Evolutionary conservation across 2,113 vertebrate genomes (phyloP).

Genomic region (Hymenochirus boettgeri): DNA sequence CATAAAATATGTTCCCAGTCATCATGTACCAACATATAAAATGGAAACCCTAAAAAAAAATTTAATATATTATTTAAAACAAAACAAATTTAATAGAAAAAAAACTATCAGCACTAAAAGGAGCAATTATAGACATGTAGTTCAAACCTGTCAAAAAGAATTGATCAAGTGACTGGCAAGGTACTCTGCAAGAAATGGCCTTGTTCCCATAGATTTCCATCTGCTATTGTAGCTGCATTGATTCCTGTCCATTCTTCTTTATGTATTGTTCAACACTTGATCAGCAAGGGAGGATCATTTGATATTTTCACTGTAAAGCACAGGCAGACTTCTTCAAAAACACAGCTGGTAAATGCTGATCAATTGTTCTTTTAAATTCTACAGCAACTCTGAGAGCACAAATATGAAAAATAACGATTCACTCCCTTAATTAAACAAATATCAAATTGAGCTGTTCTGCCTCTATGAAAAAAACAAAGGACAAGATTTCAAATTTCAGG

Average conservation of each 20-base stretch:
- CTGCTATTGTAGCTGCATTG: background rate
- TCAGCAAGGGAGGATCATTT: slow-evolving; percentile 1
- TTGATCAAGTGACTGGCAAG: background rate
- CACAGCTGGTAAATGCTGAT: slow-evolving; percentile 3
- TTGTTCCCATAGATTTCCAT: slow-evolving; percentile 1
- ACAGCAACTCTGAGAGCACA: background rate
- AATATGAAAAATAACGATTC: too few relatives aligned
- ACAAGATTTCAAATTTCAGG: too few relatives aligned
- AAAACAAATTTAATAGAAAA: too few relatives aligned
- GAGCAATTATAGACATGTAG: too few relatives aligned
- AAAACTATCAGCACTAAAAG: too few relatives aligned
- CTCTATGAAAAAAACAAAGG: too few relatives aligned
- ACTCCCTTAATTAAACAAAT: too few relatives aligned
- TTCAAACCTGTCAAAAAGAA: background rate
- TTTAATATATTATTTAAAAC: too few relatives aligned
- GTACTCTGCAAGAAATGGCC: background rate
- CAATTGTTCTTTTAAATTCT: background rate
- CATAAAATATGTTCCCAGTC: too few relatives aligned
- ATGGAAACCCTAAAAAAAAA: too few relatives aligned
- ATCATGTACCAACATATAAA: too few relatives aligned
- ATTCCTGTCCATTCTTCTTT: background rate
- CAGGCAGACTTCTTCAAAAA: slow-evolving; percentile 3
- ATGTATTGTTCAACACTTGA: background rate
- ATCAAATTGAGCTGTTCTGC: too few relatives aligned
- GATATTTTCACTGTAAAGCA: background rate